Evolutionary conservation across 2,797 vertebrate genomes (phyloP), one percentile per base, ranked within the genome.

Genomic region (Enteromius unitaeniatus): DNA sequence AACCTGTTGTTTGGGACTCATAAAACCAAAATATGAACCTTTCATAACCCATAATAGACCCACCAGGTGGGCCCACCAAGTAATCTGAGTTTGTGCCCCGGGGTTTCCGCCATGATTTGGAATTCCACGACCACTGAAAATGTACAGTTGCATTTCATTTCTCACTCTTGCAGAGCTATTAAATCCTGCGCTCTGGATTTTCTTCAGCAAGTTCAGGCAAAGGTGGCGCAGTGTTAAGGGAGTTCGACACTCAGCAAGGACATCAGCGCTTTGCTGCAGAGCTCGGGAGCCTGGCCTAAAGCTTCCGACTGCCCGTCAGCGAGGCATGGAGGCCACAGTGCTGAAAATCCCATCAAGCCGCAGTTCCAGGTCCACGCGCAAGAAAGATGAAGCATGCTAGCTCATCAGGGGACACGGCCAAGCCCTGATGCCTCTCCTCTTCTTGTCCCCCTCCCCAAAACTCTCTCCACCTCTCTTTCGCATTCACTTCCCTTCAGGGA

Each of bases 301-400:
- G 85, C 79, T 82, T 26, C 76, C 75, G 28, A 76, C 65, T 26
- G 42, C 60, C 79, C 65, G 64, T 65, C 10, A 17, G 77, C 40
- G 60, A 86, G 85, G 42, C 70, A 88, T 87, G 76, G 90, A 94
- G 92, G 93, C 93, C 92, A 94, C 87, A 72, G 92, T 93, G 93
- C 93, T 93, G 93, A 94, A 94, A 95, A 95, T 94, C 94, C 93
- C 92, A 95, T 95, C 94, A 95, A 95, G 93, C 91, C 75, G 88
- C 91, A 93, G 93, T 95, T 95, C 92, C 93, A 94, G 92, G 89
- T 91, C 90, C 88, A 89, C 92, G 93, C 92, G 89, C 93, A 91
- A 91, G 92, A 93, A 94, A 95, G 94, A 95, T 95, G 95, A 95
- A 94, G 92, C 92, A 67, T 88, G 89, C 89, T 89, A 86, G 89